Conservation (phyloP, 2,113 vertebrate species). For the Aepyceros melampus region DNA sequence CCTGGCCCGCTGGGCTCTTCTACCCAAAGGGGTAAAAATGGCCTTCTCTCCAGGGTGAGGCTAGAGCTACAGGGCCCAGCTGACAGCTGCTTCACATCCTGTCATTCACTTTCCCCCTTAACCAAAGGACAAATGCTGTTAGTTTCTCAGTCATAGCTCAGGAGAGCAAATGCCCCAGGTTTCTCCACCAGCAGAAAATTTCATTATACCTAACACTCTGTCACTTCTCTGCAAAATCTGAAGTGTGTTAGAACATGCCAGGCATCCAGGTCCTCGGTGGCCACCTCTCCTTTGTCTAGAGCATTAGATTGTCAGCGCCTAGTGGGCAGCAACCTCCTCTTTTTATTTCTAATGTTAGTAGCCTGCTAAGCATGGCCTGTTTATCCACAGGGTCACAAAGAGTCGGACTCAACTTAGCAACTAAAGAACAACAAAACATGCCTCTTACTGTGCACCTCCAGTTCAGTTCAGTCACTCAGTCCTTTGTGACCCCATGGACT, state of each 20-base stretch:
- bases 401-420: background rate
- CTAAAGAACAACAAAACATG: background rate
- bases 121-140: constrained; percentile 45
- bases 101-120: background rate
- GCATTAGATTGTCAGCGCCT: background rate
- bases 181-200: background rate
- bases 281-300: constrained; percentile 23
- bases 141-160: constrained; percentile 21
- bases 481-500: background rate
- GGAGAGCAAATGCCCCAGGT: background rate
- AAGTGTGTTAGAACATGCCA: background rate
- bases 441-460: background rate
- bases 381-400: background rate
- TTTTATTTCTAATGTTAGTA: background rate
- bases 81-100: background rate
- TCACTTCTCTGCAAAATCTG: background rate
- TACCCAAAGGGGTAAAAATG: background rate
- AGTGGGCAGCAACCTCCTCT: background rate
- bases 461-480: background rate
- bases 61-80: background rate
- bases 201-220: background rate
- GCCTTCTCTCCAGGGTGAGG: background rate
- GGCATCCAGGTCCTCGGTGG: background rate
- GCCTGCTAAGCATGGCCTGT: background rate
- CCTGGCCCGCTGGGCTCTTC: background rate